Base-by-base conservation (phyloP, 2,888 invertebrate genomes). In the Xanthostigma xanthostigma region DNA sequence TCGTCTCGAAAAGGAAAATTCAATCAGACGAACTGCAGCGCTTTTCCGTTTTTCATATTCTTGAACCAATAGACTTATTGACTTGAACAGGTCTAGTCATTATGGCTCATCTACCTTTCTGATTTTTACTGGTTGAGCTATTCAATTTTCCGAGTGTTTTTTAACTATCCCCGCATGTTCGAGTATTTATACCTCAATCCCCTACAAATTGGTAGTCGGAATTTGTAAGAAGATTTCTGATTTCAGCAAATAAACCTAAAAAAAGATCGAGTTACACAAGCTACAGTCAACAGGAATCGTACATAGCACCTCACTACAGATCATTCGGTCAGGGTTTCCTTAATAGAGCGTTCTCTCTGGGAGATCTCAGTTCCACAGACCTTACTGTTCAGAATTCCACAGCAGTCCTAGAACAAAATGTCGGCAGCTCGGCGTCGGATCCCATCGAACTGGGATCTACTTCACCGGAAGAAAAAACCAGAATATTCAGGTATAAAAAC, bases 401-500 rank as follows among this genome's bases (percentile, higher is more conserved):
- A 39, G 17, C 13, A 14, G 12, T 14, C 9, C 17, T 39, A 39
- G 40, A 39, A 39, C 12, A 39, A 17, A 39, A 39, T 11, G 9
- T 39, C 13, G 17, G 9, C 17, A 14, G 13, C 2, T 14, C 40
- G 17, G 13, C n/a, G n/a, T 17, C 13, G 47, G 50, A 54, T 52
- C 48, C 49, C 44, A 47, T 49, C 44, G 47, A 52, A 52, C 52
- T 54, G 50, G 49, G 49, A 44, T 53, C 60, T 4, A 59, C 60
- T 8, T 64, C 64, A 38, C 65, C 67, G 2, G 67, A 70, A 50
- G 71, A 72, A 8, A 76, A 74, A 54, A 64, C 60, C 14, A 66
- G 64, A 46, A 64, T 66, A 12, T 73, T 74, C 17, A 61, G 58
- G 75, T 74, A 63, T 63, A 64, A 56, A 14, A 45, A 48, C 12